A percentile compares a stretch with the other conserved stretches of the same genome.
Evolutionary conservation across 2,888 invertebrate genomes (phyloP).

Genomic region (Noctua fimbriata): DNA sequence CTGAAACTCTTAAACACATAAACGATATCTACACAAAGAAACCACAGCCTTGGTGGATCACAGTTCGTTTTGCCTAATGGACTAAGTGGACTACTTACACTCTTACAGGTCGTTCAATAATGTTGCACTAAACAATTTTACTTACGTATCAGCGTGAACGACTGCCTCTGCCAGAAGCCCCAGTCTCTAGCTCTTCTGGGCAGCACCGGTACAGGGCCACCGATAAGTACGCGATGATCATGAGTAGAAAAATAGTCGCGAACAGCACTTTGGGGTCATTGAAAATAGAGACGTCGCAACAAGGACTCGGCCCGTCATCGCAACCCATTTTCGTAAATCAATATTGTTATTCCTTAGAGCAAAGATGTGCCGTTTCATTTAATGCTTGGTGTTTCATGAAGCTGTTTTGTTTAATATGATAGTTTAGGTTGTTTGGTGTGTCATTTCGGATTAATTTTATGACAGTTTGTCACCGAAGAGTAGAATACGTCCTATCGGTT

Average conservation of each 20-base stretch:
- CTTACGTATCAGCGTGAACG: constrained; percentile 9
- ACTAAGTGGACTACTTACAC: neutral
- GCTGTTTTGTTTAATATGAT: neutral
- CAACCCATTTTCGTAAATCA: constrained; percentile 64
- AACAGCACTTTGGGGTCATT: constrained; percentile 69
- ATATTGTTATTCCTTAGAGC: neutral
- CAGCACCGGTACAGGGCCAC: constrained; percentile 55
- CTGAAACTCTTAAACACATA: neutral
- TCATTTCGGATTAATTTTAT: neutral
- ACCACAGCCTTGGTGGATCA: neutral
- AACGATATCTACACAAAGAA: neutral
- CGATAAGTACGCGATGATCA: constrained; percentile 73
- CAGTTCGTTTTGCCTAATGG: neutral
- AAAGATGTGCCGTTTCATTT: constrained; percentile 7
- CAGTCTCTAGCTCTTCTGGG: neutral
- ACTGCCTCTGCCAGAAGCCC: neutral
- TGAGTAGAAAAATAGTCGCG: constrained; percentile 66
- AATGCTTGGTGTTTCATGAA: constrained; percentile 6
- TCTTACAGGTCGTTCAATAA: neutral
- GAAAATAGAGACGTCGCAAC: constrained; percentile 65
- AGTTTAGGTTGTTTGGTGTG: neutral
- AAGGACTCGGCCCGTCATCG: constrained; percentile 48
- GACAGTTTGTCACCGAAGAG: constrained; percentile 2
- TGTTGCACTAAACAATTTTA: neutral
- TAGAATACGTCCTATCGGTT: no score